These are phyloP conservation scores for Telmatochromis sp. DNA, from an alignment of 2,113 vertebrate genomes.

Conservation along the genomic window DNA sequence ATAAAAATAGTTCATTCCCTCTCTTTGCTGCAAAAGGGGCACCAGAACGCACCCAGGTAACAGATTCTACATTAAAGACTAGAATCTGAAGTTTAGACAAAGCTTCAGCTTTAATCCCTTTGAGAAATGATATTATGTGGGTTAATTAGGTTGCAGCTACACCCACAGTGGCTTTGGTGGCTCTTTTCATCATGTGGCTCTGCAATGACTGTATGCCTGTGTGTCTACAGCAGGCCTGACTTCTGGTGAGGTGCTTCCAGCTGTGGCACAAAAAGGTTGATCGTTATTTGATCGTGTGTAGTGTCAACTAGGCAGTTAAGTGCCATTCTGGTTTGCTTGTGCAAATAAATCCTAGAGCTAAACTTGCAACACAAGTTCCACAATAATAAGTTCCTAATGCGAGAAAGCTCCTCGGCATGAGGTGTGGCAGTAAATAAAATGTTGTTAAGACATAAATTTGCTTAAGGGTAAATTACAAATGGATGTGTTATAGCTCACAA, in stretches of 20 bases:
- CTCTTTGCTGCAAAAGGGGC: not conserved
- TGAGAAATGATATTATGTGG: not conserved
- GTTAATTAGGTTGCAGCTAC: not conserved
- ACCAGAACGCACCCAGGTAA: not conserved
- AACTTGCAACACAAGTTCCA: not conserved
- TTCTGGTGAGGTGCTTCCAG: not conserved
- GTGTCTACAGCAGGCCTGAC: not conserved
- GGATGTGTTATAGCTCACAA: not conserved
- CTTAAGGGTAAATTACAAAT: not conserved
- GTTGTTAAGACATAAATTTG: not conserved
- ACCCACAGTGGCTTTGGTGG: not conserved
- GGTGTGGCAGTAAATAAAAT: not conserved
- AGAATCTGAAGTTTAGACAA: not conserved
- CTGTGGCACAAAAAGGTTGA: not conserved
- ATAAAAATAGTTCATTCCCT: not conserved
- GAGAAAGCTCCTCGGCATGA: not conserved
- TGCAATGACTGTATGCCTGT: not conserved
- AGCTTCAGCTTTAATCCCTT: not conserved
- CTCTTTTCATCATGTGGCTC: conserved; percentile 1
- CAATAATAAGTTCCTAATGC: not conserved
- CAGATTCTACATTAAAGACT: not conserved
- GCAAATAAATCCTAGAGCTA: not conserved
- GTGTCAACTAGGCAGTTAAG: not conserved
- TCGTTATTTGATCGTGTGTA: not conserved
- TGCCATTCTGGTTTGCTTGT: not conserved